Evolutionary conservation across 2,797 vertebrate species (phyloP), one percentile per base, ranked within the genome.

Genomic region (Limnodromus scolopaceus): DNA sequence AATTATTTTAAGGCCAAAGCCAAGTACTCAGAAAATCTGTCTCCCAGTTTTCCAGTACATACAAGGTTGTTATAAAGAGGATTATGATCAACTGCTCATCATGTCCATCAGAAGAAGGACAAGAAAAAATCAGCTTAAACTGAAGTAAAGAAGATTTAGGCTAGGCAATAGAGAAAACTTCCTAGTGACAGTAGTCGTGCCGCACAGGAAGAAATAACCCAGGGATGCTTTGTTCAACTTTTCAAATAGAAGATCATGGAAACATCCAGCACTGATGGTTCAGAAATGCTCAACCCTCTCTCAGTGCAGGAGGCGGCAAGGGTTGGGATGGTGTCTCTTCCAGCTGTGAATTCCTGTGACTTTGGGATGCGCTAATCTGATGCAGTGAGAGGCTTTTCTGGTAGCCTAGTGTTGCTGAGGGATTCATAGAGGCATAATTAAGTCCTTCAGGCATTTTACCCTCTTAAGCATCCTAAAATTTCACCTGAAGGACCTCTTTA

Each of bases 41-140:
- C 63, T 90, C 22, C n/a, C 38, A 38, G 41, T 65, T 19, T 89
- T 72, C 77, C 23, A 80, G 54, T 45, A 64, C 1, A 2, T 68
- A 74, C 27, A 70, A 91, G 71, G 86, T 83, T 93, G 66, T 84
- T 94, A 68, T 20, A 93, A 96, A 94, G 91, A 95, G 55, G 92
- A 95, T 96, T 96, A 94, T 68, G 78, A 87, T 97, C 78, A 89
- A 75, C 68, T 3, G 3, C 75, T 96, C 81, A 82, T 95, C 78
- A 53, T 41, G 81, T 80, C 91, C 81, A 93, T 90, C 92, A 80
- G 49, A 92, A 87, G 68, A 89, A 94, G 74, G 75, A 88, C 95
- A 89, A 92, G 84, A 91, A 87, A 71, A 92, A 93, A 96, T 95
- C 91, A 91, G 84, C 71, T 97, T 97, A 94, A 90, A 82, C 41